These are phyloP conservation scores for Ailuropoda melanoleuca DNA, from an alignment of 2,113 vertebrate genomes.

Conservation along the genomic window DNA sequence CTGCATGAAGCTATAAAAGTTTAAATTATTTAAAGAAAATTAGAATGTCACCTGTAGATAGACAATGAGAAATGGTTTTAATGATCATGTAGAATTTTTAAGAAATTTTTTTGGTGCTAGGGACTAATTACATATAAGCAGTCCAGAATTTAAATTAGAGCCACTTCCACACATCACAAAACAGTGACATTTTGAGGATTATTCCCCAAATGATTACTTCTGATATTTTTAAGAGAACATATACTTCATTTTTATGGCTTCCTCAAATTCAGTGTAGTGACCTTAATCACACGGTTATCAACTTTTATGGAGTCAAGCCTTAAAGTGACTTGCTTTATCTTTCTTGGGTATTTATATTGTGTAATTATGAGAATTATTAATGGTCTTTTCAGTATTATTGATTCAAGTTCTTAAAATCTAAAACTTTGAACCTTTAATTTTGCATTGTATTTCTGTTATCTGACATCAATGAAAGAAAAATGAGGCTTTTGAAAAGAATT, in stretches of 20 bases:
- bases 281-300: neutral
- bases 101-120: neutral
- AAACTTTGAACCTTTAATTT: slow-evolving; percentile 56
- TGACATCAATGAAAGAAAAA: slow-evolving; percentile 45
- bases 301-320: neutral
- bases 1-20: neutral
- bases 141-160: neutral
- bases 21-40: slow-evolving; percentile 36
- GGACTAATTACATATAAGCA: neutral
- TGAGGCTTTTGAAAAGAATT: slow-evolving; percentile 21
- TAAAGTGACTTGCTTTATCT: neutral
- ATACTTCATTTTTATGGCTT: neutral
- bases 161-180: neutral
- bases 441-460: slow-evolving; percentile 58
- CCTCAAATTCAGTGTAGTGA: neutral
- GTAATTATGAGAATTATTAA: neutral
- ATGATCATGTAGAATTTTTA: neutral
- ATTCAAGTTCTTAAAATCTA: slow-evolving; percentile 28
- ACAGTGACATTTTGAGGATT: neutral
- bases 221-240: slow-evolving; percentile 18
- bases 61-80: slow-evolving; percentile 12
- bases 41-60: neutral
- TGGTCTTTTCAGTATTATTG: neutral
- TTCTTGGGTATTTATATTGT: slow-evolving; percentile 36
- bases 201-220: slow-evolving; percentile 34